These are phyloP conservation scores for Bufo gargarizans DNA, from an alignment of 2,113 vertebrate genomes.

Conservation along the genomic window DNA sequence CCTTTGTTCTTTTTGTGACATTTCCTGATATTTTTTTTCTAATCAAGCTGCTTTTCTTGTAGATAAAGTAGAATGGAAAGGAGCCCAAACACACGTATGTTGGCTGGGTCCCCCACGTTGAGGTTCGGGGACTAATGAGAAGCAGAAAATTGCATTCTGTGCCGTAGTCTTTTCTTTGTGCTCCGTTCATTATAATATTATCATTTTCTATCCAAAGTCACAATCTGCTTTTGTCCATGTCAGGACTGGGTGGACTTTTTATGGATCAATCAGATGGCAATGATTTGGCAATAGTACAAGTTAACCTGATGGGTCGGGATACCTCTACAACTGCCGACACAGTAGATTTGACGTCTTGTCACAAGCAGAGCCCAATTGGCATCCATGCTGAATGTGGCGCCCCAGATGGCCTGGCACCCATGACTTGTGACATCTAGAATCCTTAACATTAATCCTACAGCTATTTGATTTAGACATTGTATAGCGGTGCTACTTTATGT, in stretches of 20 bases:
- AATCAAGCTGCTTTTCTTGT: conserved; percentile 54
- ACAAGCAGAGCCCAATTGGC: background rate
- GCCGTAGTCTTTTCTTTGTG: background rate
- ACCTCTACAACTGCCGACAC: background rate
- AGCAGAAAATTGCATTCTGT: conserved; percentile 14
- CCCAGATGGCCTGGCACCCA: background rate
- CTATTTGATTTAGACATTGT: too few relatives aligned
- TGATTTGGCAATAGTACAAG: background rate
- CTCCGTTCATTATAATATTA: too few relatives aligned
- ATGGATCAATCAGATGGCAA: background rate
- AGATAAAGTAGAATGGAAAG: conserved; percentile 52
- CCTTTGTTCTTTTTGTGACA: conserved; percentile 57
- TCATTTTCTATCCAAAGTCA: too few relatives aligned
- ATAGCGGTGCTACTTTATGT: too few relatives aligned
- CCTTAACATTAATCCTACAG: too few relatives aligned
- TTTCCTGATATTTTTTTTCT: conserved; percentile 57
- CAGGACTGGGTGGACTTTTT: background rate
- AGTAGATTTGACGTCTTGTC: background rate
- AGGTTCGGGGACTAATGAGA: conserved; percentile 20
- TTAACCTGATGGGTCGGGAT: background rate
- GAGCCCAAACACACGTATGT: conserved; percentile 39
- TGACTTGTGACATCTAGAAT: too few relatives aligned
- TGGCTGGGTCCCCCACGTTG: conserved; percentile 37
- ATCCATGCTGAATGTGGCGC: background rate
- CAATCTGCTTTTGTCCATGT: background rate